Conservation (phyloP, 2,113 vertebrate genomes). For the Pomatorhinus ruficollis region DNA sequence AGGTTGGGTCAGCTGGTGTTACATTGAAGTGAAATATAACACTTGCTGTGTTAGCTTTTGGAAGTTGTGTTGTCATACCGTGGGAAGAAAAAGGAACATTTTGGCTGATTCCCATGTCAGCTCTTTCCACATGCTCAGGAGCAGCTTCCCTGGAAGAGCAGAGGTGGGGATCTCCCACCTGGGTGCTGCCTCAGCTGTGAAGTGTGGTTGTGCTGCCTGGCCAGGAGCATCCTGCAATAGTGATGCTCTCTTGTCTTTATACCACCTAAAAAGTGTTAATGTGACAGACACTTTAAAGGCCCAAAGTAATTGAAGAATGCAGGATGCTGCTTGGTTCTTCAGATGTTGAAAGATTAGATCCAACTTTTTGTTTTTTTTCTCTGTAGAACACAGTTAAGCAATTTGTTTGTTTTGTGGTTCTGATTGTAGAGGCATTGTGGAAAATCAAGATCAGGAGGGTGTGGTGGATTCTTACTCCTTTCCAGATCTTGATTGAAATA, state of each 20-base stretch:
- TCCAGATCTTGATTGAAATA: not conserved
- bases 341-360: not conserved
- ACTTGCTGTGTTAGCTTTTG: not conserved
- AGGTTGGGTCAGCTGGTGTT: not conserved
- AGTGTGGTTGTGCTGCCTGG: not conserved
- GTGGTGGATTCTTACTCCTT: not conserved
- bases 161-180: not conserved
- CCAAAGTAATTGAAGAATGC: not conserved
- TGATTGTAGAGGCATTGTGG: not conserved
- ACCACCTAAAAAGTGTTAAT: not conserved
- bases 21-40: accelerated
- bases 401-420: not conserved
- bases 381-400: not conserved
- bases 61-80: not conserved
- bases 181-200: not conserved
- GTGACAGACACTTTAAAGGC: not conserved
- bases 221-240: not conserved
- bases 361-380: not conserved
- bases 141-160: not conserved
- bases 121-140: not conserved
- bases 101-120: not conserved
- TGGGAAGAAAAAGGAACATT: not conserved
- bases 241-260: not conserved
- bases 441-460: not conserved
- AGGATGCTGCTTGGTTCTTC: not conserved